These are phyloP conservation scores for Leucophenga varia DNA, from an alignment of 1,140 invertebrate species.

Conservation along the genomic window DNA sequence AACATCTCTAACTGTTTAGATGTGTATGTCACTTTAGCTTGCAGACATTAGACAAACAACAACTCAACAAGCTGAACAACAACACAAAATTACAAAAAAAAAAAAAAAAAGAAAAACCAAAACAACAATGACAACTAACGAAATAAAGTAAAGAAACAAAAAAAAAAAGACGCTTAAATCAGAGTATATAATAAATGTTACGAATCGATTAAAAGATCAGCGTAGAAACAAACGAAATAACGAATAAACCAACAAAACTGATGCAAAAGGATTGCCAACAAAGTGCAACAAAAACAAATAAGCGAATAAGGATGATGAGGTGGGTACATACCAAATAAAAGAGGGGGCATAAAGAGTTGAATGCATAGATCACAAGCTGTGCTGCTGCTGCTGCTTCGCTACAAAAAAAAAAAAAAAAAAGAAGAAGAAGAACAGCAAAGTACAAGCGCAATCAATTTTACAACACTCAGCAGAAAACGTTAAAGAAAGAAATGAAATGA, in stretches of 20 bases:
- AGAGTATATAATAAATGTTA: conserved; percentile 45
- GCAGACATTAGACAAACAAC: conserved; percentile 45
- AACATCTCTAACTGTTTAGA: not conserved
- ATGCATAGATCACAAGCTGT: too few species aligned
- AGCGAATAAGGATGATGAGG: too few species aligned
- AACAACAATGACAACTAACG: conserved; percentile 24
- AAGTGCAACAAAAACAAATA: conserved; percentile 22
- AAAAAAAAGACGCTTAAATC: too few species aligned
- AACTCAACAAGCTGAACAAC: too few species aligned
- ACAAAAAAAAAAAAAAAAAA: too few species aligned
- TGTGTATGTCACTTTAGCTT: not conserved
- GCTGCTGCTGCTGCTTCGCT: conserved; percentile 11
- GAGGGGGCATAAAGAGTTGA: too few species aligned
- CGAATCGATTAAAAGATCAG: conserved; percentile 54
- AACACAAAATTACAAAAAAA: too few species aligned
- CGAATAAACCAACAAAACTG: conserved; percentile 7
- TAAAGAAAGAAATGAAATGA: not conserved
- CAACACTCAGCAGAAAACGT: conserved; percentile 19
- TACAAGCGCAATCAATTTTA: conserved; percentile 7
- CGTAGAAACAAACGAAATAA: conserved; percentile 21
- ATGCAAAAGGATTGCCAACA: conserved; percentile 21
- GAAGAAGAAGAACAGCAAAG: too few species aligned
- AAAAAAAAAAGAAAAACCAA: conserved; percentile 16
- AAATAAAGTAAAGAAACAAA: too few species aligned
- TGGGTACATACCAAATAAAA: too few species aligned